Evolutionary conservation across 2,797 vertebrate genomes (phyloP).

Genomic region (Tiaroga cobitis): DNA sequence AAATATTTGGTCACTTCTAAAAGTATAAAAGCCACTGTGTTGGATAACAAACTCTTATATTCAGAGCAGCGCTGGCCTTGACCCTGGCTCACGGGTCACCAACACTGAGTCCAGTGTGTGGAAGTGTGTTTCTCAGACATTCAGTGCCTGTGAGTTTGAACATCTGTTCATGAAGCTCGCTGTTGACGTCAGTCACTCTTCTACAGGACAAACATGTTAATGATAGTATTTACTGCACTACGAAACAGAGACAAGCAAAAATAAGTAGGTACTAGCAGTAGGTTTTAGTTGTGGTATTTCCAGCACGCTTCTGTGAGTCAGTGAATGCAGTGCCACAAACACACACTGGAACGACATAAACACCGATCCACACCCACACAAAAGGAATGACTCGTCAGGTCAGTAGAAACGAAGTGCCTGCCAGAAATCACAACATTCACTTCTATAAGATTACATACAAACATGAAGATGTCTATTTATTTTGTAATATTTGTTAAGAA

Average conservation of each 20-base stretch:
- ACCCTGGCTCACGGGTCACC: neutral
- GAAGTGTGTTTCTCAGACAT: neutral
- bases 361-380: neutral
- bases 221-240: neutral
- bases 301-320: neutral
- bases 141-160: neutral
- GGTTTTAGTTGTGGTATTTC: neutral
- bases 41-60: neutral
- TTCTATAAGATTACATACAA: neutral
- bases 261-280: neutral
- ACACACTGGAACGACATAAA: neutral
- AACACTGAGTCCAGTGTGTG: neutral
- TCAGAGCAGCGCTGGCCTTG: neutral
- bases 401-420: constrained; percentile 17
- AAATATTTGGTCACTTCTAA: neutral
- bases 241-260: neutral
- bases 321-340: no score
- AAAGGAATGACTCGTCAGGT: neutral
- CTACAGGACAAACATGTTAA: neutral
- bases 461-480: neutral
- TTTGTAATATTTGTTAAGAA: constrained; percentile 51
- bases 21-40: neutral
- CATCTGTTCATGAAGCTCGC: neutral
- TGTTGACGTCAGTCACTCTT: neutral
- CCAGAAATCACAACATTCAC: neutral